phyloP scores from a whole-genome alignment of 2,113 vertebrate genomes.

The Eclectus roratus region DNA sequence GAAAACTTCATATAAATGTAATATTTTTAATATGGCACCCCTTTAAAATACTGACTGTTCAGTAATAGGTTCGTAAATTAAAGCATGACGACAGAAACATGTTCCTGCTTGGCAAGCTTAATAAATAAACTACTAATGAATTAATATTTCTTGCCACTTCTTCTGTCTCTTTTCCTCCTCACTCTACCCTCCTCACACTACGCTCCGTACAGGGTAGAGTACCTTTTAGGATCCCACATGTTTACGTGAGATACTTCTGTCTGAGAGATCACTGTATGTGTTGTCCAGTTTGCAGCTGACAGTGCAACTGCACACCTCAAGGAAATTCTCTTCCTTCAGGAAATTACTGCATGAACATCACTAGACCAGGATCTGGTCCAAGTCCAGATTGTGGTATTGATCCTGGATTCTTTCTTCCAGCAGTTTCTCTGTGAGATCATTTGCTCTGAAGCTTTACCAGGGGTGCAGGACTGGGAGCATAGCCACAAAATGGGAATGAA shows the following conservation, averaged over 20 bases:
- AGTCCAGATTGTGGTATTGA: background rate
- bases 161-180: background rate
- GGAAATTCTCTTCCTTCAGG: background rate
- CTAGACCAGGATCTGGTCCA: background rate
- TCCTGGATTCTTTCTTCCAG: background rate
- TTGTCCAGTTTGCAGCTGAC: background rate
- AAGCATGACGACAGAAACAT: background rate
- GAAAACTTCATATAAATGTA: background rate
- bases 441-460: background rate
- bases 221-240: background rate
- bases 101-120: background rate
- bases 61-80: background rate
- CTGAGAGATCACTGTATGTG: background rate
- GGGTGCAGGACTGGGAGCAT: background rate
- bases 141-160: background rate
- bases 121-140: background rate
- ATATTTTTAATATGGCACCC: background rate
- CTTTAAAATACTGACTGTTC: background rate
- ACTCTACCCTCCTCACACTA: background rate
- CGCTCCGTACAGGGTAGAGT: background rate
- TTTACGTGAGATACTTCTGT: background rate
- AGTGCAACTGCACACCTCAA: background rate
- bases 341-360: background rate
- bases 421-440: background rate
- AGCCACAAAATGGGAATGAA: background rate